phyloP scores from a whole-genome alignment of 1,140 invertebrate species.

The Heterodera schachtii region DNA sequence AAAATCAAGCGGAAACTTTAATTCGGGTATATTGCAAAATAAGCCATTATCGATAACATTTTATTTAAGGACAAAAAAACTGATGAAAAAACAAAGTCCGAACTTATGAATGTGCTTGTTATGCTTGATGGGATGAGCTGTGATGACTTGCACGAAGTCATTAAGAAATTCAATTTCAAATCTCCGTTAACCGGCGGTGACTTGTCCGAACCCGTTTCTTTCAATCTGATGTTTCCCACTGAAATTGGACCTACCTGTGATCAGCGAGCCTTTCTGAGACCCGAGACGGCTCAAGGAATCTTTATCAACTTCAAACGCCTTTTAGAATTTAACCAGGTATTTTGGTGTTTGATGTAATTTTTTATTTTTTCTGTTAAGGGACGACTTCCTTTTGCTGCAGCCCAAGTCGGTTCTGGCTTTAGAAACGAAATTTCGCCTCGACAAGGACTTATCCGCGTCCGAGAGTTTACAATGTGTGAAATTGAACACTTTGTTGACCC shows the following conservation, averaged over 20 bases:
- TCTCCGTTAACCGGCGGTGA: conserved; percentile 92
- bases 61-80: conserved; percentile 63
- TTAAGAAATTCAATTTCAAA: conserved; percentile 87
- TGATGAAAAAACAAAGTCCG: conserved; percentile 72
- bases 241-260: conserved; percentile 90
- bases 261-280: conserved; percentile 72
- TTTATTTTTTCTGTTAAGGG: conserved; percentile 72
- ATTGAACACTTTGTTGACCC: conserved; percentile 99
- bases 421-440: conserved; percentile 98
- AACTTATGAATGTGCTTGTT: conserved; percentile 57
- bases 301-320: conserved; percentile 98
- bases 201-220: conserved; percentile 89
- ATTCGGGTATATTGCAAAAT: conserved; percentile 66
- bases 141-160: conserved; percentile 81
- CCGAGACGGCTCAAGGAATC: conserved; percentile 98
- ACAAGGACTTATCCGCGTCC: conserved; percentile 84
- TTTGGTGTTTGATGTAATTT: background rate
- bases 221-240: conserved; percentile 98
- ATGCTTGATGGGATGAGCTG: conserved; percentile 83
- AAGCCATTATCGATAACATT: background rate
- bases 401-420: conserved; percentile 95
- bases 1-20: conserved; percentile 77
- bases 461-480: conserved; percentile 99
- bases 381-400: conserved; percentile 91
- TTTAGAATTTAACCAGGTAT: conserved; percentile 84